Evolutionary conservation across 2,113 vertebrate genomes (phyloP).

Genomic region (Festucalex cinctus): DNA sequence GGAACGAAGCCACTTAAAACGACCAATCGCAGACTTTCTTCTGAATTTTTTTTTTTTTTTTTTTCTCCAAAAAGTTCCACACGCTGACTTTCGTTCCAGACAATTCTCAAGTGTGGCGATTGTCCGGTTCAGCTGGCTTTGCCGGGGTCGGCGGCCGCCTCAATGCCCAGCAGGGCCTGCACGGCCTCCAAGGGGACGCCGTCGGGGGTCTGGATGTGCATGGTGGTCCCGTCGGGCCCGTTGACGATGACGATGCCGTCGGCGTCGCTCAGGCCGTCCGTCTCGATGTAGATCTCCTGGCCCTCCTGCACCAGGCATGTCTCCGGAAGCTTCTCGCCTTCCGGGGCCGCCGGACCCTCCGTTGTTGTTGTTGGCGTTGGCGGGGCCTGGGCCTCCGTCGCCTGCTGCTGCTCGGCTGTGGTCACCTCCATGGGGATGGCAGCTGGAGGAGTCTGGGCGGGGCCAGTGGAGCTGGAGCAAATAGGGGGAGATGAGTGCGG

Average conservation of each 20-base stretch:
- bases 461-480: conserved; percentile 22
- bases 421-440: conserved; percentile 36
- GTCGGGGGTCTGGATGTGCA: conserved; percentile 73
- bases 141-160: conserved; percentile 60
- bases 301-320: conserved; percentile 56
- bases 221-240: conserved; percentile 66
- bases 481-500: no score
- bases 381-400: conserved; percentile 31
- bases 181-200: conserved; percentile 75
- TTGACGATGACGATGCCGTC: conserved; percentile 76
- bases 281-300: conserved; percentile 77
- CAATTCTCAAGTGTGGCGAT: no score
- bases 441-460: not conserved
- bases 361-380: not conserved
- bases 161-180: conserved; percentile 76
- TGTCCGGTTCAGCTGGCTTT: conserved; percentile 4
- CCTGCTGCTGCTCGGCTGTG: conserved; percentile 6
- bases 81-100: not conserved
- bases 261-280: conserved; percentile 73
- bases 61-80: no score
- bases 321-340: not conserved
- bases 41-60: no score
- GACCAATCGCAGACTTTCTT: no score
- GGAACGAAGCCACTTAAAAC: no score
- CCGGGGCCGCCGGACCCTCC: conserved; percentile 15